Conservation (phyloP, 2,113 vertebrate genomes). For the Syngnathus floridae region DNA sequence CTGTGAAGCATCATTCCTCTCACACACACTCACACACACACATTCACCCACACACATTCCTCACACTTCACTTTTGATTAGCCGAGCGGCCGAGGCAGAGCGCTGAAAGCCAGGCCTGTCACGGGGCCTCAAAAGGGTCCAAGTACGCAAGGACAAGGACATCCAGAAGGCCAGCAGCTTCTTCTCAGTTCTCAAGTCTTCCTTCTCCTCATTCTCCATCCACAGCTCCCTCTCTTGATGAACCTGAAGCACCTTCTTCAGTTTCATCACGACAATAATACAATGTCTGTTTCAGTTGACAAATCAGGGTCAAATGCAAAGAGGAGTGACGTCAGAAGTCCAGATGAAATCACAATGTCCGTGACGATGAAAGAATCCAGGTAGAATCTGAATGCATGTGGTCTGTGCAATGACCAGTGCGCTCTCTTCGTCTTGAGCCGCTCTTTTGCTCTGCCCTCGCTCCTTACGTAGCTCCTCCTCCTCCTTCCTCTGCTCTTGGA, state of each 20-base stretch:
- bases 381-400: neutral
- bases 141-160: constrained; percentile 58
- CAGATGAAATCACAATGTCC: constrained; percentile 25
- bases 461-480: constrained; percentile 38
- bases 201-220: constrained; percentile 21
- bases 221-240: constrained; percentile 27
- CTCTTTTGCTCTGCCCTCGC: constrained; percentile 21
- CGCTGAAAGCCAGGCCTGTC: constrained; percentile 60
- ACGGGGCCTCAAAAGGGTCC: constrained; percentile 55
- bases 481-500: constrained; percentile 20
- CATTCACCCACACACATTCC: constrained; percentile 14
- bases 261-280: constrained; percentile 14
- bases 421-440: constrained; percentile 24
- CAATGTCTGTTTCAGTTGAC: too few relatives aligned
- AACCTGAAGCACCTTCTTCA: constrained; percentile 45
- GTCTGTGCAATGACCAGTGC: constrained; percentile 13
- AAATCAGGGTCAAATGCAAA: neutral
- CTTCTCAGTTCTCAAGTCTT: constrained; percentile 58
- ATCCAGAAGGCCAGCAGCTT: constrained; percentile 67
- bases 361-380: constrained; percentile 5
- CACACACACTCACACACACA: constrained; percentile 20
- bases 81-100: constrained; percentile 52
- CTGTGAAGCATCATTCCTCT: constrained; percentile 37
- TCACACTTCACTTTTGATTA: constrained; percentile 68
- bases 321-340: neutral